Evolutionary conservation across 2,888 invertebrate genomes (phyloP).

Genomic region (Clistopyga incitator): DNA sequence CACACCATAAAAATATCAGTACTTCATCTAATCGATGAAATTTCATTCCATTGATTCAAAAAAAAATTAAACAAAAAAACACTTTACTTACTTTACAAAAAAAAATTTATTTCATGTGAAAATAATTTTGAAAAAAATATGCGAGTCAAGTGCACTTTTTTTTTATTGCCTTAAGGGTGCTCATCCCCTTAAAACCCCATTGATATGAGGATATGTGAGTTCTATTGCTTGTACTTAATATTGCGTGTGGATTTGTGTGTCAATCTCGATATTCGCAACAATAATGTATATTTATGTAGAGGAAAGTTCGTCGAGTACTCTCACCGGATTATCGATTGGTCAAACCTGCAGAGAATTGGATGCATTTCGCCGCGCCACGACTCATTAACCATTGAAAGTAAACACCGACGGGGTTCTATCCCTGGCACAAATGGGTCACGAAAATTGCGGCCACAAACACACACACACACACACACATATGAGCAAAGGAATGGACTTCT

Average conservation of each 20-base stretch:
- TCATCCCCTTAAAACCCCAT: too few relatives aligned
- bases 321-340: constrained; percentile 75
- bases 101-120: too few relatives aligned
- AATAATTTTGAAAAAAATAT: too few relatives aligned
- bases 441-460: constrained; percentile 38
- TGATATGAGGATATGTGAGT: background rate
- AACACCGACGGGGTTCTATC: constrained; percentile 67
- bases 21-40: too few relatives aligned
- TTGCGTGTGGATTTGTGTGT: constrained; percentile 28
- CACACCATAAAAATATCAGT: too few relatives aligned
- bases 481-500: background rate
- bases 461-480: constrained; percentile 4
- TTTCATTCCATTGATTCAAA: too few relatives aligned
- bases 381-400: constrained; percentile 78
- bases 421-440: constrained; percentile 53
- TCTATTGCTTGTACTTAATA: background rate
- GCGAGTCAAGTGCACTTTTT: too few relatives aligned
- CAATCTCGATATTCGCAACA: background rate
- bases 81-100: too few relatives aligned
- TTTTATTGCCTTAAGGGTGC: too few relatives aligned
- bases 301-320: constrained; percentile 31
- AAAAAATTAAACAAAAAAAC: too few relatives aligned
- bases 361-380: constrained; percentile 72
- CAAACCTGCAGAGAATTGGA: constrained; percentile 62
- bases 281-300: background rate